phyloP scores from a whole-genome alignment of 2,113 vertebrate species.

The Dunckerocampus dactyliophorus region DNA sequence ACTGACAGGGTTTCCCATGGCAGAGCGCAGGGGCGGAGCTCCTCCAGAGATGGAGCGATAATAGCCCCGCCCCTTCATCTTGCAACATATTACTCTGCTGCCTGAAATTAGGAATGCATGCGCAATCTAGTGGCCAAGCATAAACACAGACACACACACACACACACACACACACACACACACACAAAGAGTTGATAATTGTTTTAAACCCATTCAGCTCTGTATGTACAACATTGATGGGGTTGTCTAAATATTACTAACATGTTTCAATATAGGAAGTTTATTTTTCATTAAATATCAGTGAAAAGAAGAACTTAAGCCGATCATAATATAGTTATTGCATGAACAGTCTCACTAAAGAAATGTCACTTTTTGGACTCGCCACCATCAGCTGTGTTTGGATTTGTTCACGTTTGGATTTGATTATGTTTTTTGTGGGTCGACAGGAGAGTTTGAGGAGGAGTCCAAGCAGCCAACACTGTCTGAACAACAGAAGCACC shows the following conservation, averaged over 20 bases:
- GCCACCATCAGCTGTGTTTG: too few relatives aligned
- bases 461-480: slow-evolving; percentile 87
- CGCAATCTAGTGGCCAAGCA: slow-evolving; percentile 50
- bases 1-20: slow-evolving; percentile 75
- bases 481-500: slow-evolving; percentile 85
- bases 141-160: slow-evolving; percentile 21
- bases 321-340: too few relatives aligned
- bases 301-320: not conserved
- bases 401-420: not conserved
- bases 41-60: slow-evolving; percentile 51
- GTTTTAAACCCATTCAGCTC: not conserved
- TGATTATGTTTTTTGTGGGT: not conserved
- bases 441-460: slow-evolving; percentile 87
- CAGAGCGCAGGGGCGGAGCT: slow-evolving; percentile 75
- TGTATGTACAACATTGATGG: too few relatives aligned
- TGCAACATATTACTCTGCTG: slow-evolving; percentile 53
- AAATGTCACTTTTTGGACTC: too few relatives aligned
- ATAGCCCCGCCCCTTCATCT: slow-evolving; percentile 47
- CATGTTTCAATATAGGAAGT: not conserved
- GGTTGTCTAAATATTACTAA: too few relatives aligned
- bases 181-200: slow-evolving; percentile 6
- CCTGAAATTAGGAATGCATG: slow-evolving; percentile 63
- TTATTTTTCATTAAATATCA: not conserved
- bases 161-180: slow-evolving; percentile 9
- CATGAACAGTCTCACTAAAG: too few relatives aligned